A percentile compares a stretch with the other conserved stretches of the same genome.
These are phyloP conservation scores for Psittacula cyanocephala DNA, from an alignment of 2,113 vertebrate species.

Conservation along the genomic window DNA sequence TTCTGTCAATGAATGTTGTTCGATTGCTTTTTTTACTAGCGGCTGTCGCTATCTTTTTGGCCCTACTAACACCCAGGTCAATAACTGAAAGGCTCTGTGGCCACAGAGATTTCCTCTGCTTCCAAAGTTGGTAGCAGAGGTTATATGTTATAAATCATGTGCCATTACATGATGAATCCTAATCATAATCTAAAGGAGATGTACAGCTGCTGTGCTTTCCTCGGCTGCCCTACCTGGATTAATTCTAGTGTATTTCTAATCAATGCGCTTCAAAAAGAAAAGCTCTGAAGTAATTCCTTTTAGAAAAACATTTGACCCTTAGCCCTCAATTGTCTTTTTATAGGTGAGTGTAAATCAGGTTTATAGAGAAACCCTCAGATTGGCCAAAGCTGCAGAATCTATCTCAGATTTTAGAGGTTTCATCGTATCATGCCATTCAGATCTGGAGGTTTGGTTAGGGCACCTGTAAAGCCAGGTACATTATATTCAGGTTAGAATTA, in stretches of 20 bases:
- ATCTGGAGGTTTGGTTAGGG: neutral
- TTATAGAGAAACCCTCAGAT: neutral
- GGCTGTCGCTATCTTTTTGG: constrained; percentile 33
- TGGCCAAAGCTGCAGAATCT: neutral
- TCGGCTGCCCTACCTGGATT: neutral
- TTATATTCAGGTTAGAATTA: neutral
- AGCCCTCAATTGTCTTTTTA: neutral
- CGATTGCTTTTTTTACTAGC: constrained; percentile 15
- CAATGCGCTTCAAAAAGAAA: neutral
- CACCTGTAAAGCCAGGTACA: neutral
- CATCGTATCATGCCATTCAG: neutral
- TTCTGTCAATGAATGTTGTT: constrained; percentile 25
- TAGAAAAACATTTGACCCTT: neutral
- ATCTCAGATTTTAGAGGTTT: neutral
- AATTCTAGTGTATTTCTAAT: neutral
- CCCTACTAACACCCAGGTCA: neutral
- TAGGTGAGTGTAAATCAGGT: neutral
- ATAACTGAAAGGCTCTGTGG: neutral
- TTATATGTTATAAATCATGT: neutral
- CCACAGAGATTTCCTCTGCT: neutral
- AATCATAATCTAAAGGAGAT: neutral
- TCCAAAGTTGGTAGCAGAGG: neutral
- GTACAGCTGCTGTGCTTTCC: neutral
- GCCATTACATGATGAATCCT: fast-evolving
- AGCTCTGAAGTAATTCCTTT: neutral